A percentile compares a stretch with the other conserved stretches of the same genome.
These are phyloP conservation scores for Setipinna tenuifilis DNA, from an alignment of 2,797 vertebrate genomes.

Conservation along the genomic window DNA sequence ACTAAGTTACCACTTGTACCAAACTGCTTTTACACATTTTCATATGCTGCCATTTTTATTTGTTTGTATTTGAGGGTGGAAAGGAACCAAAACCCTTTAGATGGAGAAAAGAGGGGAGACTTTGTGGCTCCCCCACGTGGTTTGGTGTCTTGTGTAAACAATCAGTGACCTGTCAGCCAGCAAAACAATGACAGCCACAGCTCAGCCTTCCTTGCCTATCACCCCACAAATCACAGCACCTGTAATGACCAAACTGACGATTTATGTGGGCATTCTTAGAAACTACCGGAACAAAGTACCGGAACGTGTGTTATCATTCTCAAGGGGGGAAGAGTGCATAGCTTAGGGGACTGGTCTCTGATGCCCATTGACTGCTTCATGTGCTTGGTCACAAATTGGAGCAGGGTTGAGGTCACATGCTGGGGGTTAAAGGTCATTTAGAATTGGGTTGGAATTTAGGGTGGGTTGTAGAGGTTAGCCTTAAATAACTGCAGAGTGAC, in stretches of 20 bases:
- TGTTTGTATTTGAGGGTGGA: background rate
- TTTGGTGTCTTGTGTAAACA: background rate
- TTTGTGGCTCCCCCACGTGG: background rate
- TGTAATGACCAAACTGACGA: background rate
- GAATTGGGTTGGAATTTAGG: conserved; percentile 2
- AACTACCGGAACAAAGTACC: background rate
- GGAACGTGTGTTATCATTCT: background rate
- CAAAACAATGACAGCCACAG: background rate
- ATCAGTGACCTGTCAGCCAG: conserved; percentile 4
- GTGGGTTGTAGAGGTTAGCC: conserved; percentile 26
- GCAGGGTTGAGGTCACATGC: background rate
- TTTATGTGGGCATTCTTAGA: background rate
- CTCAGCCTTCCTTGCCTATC: background rate
- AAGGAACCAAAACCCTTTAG: conserved; percentile 20
- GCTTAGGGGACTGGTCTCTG: background rate
- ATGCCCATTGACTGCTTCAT: background rate
- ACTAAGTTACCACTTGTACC: background rate
- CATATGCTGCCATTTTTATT: background rate
- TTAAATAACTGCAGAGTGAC: conserved; percentile 44
- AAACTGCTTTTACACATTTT: background rate
- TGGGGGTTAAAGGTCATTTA: background rate
- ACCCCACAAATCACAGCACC: background rate
- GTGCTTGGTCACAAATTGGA: background rate
- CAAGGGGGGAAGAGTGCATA: background rate
- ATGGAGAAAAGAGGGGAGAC: no score